phyloP scores from a whole-genome alignment of 1,140 invertebrate species.

The Dermatophagoides farinae region DNA sequence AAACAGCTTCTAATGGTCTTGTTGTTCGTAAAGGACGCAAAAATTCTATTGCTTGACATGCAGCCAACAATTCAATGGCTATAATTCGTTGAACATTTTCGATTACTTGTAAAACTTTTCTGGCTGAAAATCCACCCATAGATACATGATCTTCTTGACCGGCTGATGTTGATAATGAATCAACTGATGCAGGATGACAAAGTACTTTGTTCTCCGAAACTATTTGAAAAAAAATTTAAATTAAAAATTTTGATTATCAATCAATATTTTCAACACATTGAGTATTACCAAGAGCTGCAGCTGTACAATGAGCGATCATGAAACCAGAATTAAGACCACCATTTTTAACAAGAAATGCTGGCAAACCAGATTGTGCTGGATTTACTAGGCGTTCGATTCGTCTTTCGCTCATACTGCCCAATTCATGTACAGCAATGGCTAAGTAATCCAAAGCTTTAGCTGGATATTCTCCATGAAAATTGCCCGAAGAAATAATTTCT shows the following conservation, averaged over 20 bases:
- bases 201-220: conserved; percentile 52
- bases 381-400: conserved; percentile 46
- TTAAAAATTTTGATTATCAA: conserved; percentile 3
- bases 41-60: conserved; percentile 54
- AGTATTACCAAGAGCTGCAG: conserved; percentile 39
- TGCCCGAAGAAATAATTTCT: conserved; percentile 49
- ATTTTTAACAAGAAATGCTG: conserved; percentile 44
- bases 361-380: conserved; percentile 42
- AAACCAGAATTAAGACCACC: conserved; percentile 54
- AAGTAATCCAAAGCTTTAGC: conserved; percentile 50
- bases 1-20: conserved; percentile 43
- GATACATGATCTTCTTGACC: conserved; percentile 55
- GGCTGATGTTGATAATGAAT: conserved; percentile 47
- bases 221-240: conserved; percentile 17
- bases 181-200: conserved; percentile 48
- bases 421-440: conserved; percentile 48
- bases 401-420: conserved; percentile 49
- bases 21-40: conserved; percentile 46
- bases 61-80: conserved; percentile 45
- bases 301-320: conserved; percentile 52
- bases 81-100: conserved; percentile 46
- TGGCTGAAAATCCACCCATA: conserved; percentile 49
- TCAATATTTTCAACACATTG: neutral
- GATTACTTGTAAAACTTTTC: conserved; percentile 41
- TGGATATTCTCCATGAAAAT: conserved; percentile 51